These are phyloP conservation scores for Pandemis heparana DNA, from an alignment of 2,888 invertebrate species.

Conservation along the genomic window DNA sequence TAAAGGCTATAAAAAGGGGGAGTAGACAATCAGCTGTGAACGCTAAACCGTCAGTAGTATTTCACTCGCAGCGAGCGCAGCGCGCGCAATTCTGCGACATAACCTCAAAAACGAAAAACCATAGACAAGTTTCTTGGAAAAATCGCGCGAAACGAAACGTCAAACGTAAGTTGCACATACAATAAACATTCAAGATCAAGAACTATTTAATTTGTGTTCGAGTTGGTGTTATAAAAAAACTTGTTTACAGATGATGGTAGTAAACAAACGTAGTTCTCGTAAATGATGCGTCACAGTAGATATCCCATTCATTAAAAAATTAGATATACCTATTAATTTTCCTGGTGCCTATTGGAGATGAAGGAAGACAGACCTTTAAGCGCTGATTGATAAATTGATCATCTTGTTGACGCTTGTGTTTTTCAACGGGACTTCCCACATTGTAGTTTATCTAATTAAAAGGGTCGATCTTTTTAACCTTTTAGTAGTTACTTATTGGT, in stretches of 20 bases:
- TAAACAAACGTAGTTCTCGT: constrained; percentile 23
- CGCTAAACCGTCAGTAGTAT: constrained; percentile 31
- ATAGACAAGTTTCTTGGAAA: constrained; percentile 1
- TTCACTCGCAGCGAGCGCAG: constrained; percentile 20
- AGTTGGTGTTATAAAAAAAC: constrained; percentile 31
- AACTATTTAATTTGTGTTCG: constrained; percentile 29
- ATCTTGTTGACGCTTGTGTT: not conserved
- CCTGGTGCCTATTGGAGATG: not conserved
- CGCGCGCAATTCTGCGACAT: constrained; percentile 25
- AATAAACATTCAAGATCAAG: not conserved
- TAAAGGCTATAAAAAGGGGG: constrained; percentile 16
- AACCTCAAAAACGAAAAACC: constrained; percentile 21
- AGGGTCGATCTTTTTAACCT: not conserved
- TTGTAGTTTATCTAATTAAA: not conserved
- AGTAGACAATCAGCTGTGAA: constrained; percentile 21
- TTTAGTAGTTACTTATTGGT: not conserved
- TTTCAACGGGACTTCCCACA: not conserved
- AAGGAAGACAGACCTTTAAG: not conserved
- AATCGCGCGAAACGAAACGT: constrained; percentile 30
- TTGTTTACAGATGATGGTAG: constrained; percentile 25
- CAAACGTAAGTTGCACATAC: constrained; percentile 24
- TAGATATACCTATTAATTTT: not conserved
- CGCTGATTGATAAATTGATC: not conserved
- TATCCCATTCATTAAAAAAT: constrained; percentile 17
- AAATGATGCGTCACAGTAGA: constrained; percentile 18